Evolutionary conservation across 2,113 vertebrate genomes (phyloP), one percentile per base, ranked within the genome.

Genomic region (Oreamnos americanus): DNA sequence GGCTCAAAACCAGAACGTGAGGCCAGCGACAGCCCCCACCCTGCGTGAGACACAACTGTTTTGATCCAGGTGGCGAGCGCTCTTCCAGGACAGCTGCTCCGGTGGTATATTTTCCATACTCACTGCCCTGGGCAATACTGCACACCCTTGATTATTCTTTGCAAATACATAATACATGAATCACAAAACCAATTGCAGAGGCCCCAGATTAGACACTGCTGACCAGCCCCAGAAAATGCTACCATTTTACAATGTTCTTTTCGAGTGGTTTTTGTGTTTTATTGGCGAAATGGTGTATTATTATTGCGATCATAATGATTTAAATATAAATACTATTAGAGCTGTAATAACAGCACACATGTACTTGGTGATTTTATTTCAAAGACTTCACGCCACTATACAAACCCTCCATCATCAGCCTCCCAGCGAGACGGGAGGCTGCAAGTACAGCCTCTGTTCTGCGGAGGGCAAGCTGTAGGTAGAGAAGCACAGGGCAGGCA

Each of bases 321-420:
- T 95, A 94, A 93, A 82, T 60, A 93, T 33, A 96, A 97, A 96
- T 9, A 43, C 76, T 89, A 93, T 78, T 60, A 76, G 67, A 47
- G 82, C 53, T 43, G 19, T 21, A 82, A 58, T 53, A 74, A 64
- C 16, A 57, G 39, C 1, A 10, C 47, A 21, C 9, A 0, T 0
- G 51, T 14, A 89, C 90, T 39, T 12, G 10, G 86, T 28, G 94
- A 78, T 30, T 84, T 90, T 47, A 71, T 39, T 91, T 88, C 90
- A 76, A 85, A 94, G 85, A 21, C 88, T 83, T 43, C 49, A 14
- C 62, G 43, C 88, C 85, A 26, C n/a, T 9, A 0, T 0, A 13
- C 16, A 5, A 0, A 0, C 0, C 43, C 47, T 85, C 51, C 3
- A 4, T 28, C 90, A 49, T 33, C 7, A 76, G 28, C 96, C 78